A percentile compares a stretch with the other conserved stretches of the same genome.
Evolutionary conservation across 1,140 invertebrate species (phyloP).

Genomic region (Radopholus similis): DNA sequence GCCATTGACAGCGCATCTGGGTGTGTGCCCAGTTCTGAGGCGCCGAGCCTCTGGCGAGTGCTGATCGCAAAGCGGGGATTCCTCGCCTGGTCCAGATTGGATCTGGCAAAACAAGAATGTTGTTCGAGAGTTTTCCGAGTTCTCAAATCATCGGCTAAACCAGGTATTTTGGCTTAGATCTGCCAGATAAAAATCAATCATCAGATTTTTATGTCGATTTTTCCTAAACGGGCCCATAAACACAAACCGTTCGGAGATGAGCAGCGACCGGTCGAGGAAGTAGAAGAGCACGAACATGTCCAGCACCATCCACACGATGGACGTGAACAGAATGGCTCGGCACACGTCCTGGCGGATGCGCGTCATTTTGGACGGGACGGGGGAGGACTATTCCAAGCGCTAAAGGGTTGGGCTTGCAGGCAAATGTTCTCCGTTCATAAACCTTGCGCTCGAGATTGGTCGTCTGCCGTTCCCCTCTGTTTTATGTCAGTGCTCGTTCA

Average conservation of each 20-base stretch:
- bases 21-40: too few relatives aligned
- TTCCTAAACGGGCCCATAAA: background rate
- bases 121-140: background rate
- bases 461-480: too few relatives aligned
- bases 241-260: conserved; percentile 17
- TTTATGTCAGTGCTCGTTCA: too few relatives aligned
- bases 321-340: conserved; percentile 34
- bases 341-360: conserved; percentile 13
- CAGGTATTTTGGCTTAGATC: too few relatives aligned
- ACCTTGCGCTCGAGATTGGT: too few relatives aligned
- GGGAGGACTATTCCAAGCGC: too few relatives aligned
- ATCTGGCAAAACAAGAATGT: background rate
- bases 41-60: conserved; percentile 5
- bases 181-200: too few relatives aligned
- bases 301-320: conserved; percentile 33
- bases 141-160: background rate
- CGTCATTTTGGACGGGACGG: too few relatives aligned
- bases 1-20: too few relatives aligned
- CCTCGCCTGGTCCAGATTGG: conserved; percentile 3
- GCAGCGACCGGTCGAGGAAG: conserved; percentile 21
- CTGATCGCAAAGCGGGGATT: conserved; percentile 16
- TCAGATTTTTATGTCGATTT: conserved; percentile 23
- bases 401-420: too few relatives aligned
- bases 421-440: too few relatives aligned
- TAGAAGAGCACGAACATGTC: conserved; percentile 34